Evolutionary conservation across 2,888 invertebrate species (phyloP).

Genomic region (Tinea trinotella): DNA sequence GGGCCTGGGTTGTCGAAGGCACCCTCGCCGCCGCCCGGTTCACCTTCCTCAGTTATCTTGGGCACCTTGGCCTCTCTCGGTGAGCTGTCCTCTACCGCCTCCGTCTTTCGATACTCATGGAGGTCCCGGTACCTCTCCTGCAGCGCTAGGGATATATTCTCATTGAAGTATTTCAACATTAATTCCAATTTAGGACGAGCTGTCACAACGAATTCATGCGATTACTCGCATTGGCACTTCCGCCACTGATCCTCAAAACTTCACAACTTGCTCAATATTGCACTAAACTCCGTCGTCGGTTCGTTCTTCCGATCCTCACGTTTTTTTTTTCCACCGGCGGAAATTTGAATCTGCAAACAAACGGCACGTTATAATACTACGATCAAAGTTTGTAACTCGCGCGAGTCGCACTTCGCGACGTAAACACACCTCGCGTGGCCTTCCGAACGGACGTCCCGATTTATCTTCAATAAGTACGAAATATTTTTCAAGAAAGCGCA

Average conservation of each 20-base stretch:
- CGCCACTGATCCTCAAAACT: neutral
- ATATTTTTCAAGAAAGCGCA: slow-evolving; percentile 1
- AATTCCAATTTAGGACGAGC: slow-evolving; percentile 64
- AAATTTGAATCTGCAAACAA: slow-evolving; percentile 42
- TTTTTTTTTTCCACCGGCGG: slow-evolving; percentile 21
- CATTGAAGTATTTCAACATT: slow-evolving; percentile 73
- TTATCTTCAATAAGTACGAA: slow-evolving; percentile 25
- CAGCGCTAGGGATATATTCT: slow-evolving; percentile 71
- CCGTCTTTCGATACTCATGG: slow-evolving; percentile 69
- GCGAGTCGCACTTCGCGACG: slow-evolving; percentile 3
- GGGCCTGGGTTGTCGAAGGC: slow-evolving; percentile 55
- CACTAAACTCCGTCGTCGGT: slow-evolving; percentile 22
- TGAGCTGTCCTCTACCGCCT: slow-evolving; percentile 64
- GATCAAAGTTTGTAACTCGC: slow-evolving; percentile 12
- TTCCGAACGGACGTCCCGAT: slow-evolving; percentile 22
- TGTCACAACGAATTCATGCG: slow-evolving; percentile 62
- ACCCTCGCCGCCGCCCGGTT: slow-evolving; percentile 65
- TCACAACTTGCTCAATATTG: neutral
- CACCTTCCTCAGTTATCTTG: slow-evolving; percentile 64
- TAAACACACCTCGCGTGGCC: slow-evolving; percentile 19
- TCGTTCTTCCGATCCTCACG: slow-evolving; percentile 25
- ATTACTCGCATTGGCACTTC: slow-evolving; percentile 17
- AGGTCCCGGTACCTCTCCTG: slow-evolving; percentile 72
- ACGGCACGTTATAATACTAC: slow-evolving; percentile 21
- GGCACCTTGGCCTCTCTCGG: slow-evolving; percentile 67